These are phyloP conservation scores for Pygoscelis antarcticus DNA, from an alignment of 2,113 vertebrate genomes.

Conservation along the genomic window DNA sequence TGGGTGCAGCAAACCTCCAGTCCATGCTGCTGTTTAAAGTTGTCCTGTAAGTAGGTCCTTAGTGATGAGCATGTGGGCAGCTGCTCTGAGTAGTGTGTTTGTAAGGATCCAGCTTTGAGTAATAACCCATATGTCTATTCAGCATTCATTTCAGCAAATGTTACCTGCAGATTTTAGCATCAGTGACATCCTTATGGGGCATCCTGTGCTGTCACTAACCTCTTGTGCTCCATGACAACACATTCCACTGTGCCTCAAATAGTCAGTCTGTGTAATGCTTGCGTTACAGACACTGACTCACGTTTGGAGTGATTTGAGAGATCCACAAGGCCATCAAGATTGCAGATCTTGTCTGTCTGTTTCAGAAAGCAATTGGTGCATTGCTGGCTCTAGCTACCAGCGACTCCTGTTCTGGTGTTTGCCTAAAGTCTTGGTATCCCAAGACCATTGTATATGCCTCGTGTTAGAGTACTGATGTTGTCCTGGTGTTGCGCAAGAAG, in stretches of 20 bases:
- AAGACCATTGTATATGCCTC: fast-evolving
- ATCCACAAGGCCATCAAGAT: fast-evolving
- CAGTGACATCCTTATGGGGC: neutral
- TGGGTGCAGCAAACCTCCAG: neutral
- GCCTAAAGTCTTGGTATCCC: neutral
- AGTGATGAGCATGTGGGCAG: neutral
- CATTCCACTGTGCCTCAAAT: neutral
- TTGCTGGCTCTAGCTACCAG: neutral
- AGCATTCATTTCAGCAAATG: neutral
- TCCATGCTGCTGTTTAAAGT: neutral
- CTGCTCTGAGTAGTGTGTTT: fast-evolving
- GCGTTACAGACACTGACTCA: fast-evolving
- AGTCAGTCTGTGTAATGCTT: fast-evolving
- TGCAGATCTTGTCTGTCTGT: neutral
- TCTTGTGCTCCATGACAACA: neutral
- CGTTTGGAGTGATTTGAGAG: neutral
- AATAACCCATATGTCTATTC: fast-evolving
- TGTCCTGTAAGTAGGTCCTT: neutral
- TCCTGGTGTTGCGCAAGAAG: neutral
- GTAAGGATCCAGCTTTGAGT: neutral
- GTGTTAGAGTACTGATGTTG: fast-evolving
- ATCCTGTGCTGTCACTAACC: neutral
- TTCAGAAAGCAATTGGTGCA: fast-evolving
- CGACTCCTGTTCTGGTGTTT: neutral
- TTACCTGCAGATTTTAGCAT: neutral